These are phyloP conservation scores for Macrocentrus cingulum DNA, from an alignment of 1,140 invertebrate species.

Conservation along the genomic window DNA sequence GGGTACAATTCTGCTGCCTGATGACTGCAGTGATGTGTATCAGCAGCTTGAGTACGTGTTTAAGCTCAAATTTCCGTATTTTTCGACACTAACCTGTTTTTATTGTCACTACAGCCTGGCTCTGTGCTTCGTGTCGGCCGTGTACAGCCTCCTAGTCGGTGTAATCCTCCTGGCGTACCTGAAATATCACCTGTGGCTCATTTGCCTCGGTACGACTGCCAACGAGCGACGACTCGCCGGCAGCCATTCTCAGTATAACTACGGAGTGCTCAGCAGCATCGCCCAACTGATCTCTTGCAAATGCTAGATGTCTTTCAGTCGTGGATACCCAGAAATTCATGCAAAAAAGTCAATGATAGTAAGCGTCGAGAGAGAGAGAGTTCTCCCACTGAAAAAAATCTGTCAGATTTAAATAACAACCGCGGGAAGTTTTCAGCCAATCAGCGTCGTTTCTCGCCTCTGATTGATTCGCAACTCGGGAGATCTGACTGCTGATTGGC, in stretches of 20 bases:
- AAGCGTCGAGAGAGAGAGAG: neutral
- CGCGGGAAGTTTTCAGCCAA: neutral
- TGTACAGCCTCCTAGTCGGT: slow-evolving; percentile 54
- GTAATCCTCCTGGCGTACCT: slow-evolving; percentile 47
- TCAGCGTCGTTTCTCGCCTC: too few species aligned
- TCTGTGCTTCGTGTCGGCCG: slow-evolving; percentile 54
- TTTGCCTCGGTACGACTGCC: slow-evolving; percentile 48
- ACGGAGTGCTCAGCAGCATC: slow-evolving; percentile 41
- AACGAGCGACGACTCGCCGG: slow-evolving; percentile 43
- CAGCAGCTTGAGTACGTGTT: slow-evolving; percentile 66
- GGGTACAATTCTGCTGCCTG: slow-evolving; percentile 66
- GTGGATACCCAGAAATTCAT: neutral
- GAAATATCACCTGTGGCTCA: slow-evolving; percentile 50
- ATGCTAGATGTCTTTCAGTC: slow-evolving; percentile 22
- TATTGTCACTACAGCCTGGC: slow-evolving; percentile 46
- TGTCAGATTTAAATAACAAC: neutral
- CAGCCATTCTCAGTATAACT: slow-evolving; percentile 34
- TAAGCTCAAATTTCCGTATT: too few species aligned
- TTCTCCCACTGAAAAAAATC: neutral
- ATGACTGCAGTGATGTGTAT: slow-evolving; percentile 73
- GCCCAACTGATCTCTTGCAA: slow-evolving; percentile 48
- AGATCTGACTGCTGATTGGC: too few species aligned
- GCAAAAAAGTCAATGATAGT: neutral
- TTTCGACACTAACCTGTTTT: neutral
- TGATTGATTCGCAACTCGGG: too few species aligned